Evolutionary conservation across 2,113 vertebrate genomes (phyloP).

Genomic region (Notothenia coriiceps): DNA sequence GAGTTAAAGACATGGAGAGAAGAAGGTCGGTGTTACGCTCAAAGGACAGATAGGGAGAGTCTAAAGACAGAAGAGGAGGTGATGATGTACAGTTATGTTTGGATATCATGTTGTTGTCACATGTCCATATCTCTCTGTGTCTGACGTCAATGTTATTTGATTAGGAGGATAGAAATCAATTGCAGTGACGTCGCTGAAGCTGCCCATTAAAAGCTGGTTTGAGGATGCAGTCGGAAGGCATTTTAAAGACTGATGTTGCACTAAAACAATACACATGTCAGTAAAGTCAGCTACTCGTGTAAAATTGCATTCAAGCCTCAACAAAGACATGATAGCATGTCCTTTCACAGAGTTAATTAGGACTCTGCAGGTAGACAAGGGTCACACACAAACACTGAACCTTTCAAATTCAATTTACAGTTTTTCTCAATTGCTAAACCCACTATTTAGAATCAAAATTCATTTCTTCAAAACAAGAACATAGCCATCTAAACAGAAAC

Average conservation of each 20-base stretch:
- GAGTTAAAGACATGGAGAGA: conserved; percentile 50
- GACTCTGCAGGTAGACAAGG: background rate
- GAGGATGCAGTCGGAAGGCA: background rate
- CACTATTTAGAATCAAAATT: too few relatives aligned
- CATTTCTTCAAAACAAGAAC: too few relatives aligned
- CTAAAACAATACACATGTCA: background rate
- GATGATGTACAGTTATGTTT: conserved; percentile 4
- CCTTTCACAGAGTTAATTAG: background rate
- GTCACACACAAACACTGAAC: conserved; percentile 12
- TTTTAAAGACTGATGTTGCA: background rate
- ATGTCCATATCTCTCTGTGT: background rate
- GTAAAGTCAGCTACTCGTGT: background rate
- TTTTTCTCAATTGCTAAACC: too few relatives aligned
- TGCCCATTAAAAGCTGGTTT: background rate
- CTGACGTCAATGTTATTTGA: conserved; percentile 15
- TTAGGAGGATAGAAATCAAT: background rate
- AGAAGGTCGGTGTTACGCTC: conserved; percentile 28
- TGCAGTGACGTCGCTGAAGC: background rate
- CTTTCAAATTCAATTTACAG: conserved; percentile 17
- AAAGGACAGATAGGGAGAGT: conserved; percentile 7
- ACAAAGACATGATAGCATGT: background rate
- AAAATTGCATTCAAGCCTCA: background rate
- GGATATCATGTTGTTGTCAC: conserved; percentile 29
- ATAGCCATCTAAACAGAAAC: too few relatives aligned
- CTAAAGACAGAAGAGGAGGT: background rate